phyloP scores from a whole-genome alignment of 2,797 vertebrate species.

The Danio albolineatus region DNA sequence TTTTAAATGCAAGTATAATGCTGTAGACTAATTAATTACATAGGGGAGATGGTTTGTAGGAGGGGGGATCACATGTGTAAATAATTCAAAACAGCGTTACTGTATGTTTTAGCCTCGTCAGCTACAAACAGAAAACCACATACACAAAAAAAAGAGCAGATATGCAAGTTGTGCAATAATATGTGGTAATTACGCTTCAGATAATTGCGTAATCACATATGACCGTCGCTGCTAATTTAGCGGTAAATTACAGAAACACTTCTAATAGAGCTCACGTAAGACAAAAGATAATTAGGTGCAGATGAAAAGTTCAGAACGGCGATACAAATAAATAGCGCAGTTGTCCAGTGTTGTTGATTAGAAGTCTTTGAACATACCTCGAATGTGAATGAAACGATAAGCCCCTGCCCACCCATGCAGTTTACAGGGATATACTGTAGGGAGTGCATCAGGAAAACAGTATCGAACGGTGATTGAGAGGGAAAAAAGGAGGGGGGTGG shows the following conservation, averaged over 20 bases:
- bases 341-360: conserved; percentile 46
- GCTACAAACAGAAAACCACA: conserved; percentile 37
- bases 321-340: conserved; percentile 35
- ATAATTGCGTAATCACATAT: conserved; percentile 75
- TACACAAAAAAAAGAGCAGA: conserved; percentile 51
- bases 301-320: conserved; percentile 17
- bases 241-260: conserved; percentile 55
- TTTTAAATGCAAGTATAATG: conserved; percentile 60
- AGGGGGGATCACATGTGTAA: conserved; percentile 68
- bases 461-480: conserved; percentile 41
- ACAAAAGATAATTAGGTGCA: conserved; percentile 61
- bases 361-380: conserved; percentile 17
- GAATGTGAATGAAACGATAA: conserved; percentile 10
- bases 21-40: conserved; percentile 75
- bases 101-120: conserved; percentile 68
- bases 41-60: conserved; percentile 39
- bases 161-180: conserved; percentile 53
- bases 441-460: conserved; percentile 53
- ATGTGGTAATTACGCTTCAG: conserved; percentile 42
- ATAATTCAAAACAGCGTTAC: conserved; percentile 73
- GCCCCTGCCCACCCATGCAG: neutral
- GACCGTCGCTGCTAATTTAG: conserved; percentile 56
- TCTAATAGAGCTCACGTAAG: conserved; percentile 51
- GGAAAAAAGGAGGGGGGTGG: conserved; percentile 65
- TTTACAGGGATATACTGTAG: conserved; percentile 38